Evolutionary conservation across 2,113 vertebrate genomes (phyloP), one percentile per base, ranked within the genome.

Genomic region (Corythornis vintsioides): DNA sequence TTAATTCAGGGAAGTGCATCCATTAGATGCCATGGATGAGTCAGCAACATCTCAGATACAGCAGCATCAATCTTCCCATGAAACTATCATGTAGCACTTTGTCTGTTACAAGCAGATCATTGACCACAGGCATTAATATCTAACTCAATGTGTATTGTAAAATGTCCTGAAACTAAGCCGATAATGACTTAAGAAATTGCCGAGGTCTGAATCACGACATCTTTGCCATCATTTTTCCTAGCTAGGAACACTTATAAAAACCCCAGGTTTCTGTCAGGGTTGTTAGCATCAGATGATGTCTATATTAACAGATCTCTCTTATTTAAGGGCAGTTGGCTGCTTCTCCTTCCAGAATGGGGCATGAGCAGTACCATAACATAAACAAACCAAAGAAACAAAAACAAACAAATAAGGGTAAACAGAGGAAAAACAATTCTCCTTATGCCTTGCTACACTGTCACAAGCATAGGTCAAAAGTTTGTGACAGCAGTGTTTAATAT

Each of bases 1-100:
- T 95, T 96, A 95, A 93, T 96, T 94, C 90, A 95, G 91, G 92
- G 87, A 95, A 95, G 78, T 95, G 92, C 91, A 95, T 92, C 89
- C 92, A 95, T 96, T 95, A 96, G 91, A 71, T 92, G 67, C 94
- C 91, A 94, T 83, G 64, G 52, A 70, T 94, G 95, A 96, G 75
- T 96, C 92, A 95, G 96, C 95, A 96, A 20, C 87, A 59, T 55
- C 87, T 87, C 84, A 13, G 78, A 67, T 78, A 21, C 7, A 0
- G 79, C 86, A 74, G 72, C 87, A 96, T 96, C 87, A 96, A 93
- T 93, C 92, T 93, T 89, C 48, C 56, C 87, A 93, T 92, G 91
- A 85, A 94, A 95, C 53, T 86, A 74, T 60, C 95, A 87, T 96
- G 87, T 93, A 92, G 79, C 75, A 73, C 87, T 95, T 92, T 81